Evolutionary conservation across 2,113 vertebrate species (phyloP), one percentile per base, ranked within the genome.

Genomic region (Brachionichthys hirsutus): DNA sequence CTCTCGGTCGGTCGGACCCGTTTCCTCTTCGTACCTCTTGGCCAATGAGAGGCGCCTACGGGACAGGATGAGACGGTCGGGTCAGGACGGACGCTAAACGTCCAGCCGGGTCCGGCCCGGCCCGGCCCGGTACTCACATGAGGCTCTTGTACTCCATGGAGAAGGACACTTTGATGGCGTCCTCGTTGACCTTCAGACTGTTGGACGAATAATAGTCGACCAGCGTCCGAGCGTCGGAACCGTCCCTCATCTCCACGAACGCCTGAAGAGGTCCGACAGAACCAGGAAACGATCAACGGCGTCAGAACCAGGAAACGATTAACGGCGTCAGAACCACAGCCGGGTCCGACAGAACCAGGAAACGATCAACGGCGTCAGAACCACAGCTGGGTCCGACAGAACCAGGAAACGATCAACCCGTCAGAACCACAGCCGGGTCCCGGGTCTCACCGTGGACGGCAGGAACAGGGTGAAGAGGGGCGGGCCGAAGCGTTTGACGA

Each of bases 401-500:
- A n/a, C n/a, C n/a, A n/a, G n/a, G n/a, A n/a, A 35, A 35, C 9
- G 9, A 35, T 35, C 34, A 35, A 35, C 4, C 5, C 11, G 22
- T 40, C 38, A 40, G 38, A 7, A 38, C 36, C 36, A 10, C 2
- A 40, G 36, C 6, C 1, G 7, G 12, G 18, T 48, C 19, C 11
- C 12, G 5, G 7, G 0, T 10, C 62, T 82, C 78, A 92, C 91
- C 80, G 16, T 62, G 1, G 78, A 79, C 0, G 84, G 86, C 47
- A 89, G 64, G 70, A 91, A 88, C 16, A 90, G 70, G 0, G 80
- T 83, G 77, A 81, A 82, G 6, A 81, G 69, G 1, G 88, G 84
- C 11, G 30, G 2, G 17, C 91, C 90, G n/a, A 91, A 92, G 50
- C 75, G 78, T 43, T 82, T 88, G 43, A 85, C 52, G 30, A 90